These are phyloP conservation scores for Orycteropus afer DNA, from an alignment of 2,113 vertebrate genomes.

Conservation along the genomic window DNA sequence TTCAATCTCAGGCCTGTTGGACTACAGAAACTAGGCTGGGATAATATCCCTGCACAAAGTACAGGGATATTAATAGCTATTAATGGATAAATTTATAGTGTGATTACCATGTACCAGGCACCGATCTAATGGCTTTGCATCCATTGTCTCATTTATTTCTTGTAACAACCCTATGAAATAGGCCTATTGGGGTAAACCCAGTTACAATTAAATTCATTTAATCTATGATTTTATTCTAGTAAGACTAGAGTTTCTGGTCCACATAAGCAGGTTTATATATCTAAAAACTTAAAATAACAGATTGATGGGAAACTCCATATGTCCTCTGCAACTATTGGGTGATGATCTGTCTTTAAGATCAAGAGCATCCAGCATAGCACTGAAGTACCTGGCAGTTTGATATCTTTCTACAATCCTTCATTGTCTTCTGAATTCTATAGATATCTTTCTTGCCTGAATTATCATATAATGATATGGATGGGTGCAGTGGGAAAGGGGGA, in stretches of 20 bases:
- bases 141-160: background rate
- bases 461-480: background rate
- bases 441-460: background rate
- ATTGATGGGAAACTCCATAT: background rate
- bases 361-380: background rate
- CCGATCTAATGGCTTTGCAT: background rate
- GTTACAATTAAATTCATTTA: conserved; percentile 23
- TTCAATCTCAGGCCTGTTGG: background rate
- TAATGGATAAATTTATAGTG: background rate
- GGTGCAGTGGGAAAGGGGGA: background rate
- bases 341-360: background rate
- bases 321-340: background rate
- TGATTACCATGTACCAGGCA: background rate
- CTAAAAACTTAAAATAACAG: background rate
- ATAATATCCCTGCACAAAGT: too few species aligned
- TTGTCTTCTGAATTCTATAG: background rate
- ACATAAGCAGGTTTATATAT: background rate
- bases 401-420: background rate
- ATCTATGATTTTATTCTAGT: background rate
- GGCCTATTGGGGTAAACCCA: background rate
- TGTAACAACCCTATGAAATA: background rate
- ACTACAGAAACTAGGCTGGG: background rate
- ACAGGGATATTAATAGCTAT: background rate
- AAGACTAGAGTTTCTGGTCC: background rate
- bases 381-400: background rate